phyloP scores from a whole-genome alignment of 2,113 vertebrate genomes.

The Cyanoramphus novaezelandiae region DNA sequence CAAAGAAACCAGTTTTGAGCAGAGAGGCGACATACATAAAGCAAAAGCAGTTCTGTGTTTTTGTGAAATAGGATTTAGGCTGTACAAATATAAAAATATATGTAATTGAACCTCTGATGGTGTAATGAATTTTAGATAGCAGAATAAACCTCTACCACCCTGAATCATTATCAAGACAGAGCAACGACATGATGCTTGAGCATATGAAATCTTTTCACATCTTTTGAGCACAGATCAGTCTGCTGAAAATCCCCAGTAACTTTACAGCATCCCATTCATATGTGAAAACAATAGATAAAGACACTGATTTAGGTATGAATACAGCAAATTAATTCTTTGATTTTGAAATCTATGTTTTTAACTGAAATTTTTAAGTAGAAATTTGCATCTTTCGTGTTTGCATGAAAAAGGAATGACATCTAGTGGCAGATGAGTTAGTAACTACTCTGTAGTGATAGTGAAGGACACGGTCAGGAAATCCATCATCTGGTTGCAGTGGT shows the following conservation, averaged over 20 bases:
- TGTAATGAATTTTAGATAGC: neutral
- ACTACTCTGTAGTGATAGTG: neutral
- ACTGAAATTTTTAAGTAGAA: neutral
- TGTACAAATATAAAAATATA: neutral
- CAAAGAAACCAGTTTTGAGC: neutral
- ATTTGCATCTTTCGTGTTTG: neutral
- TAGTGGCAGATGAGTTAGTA: slow-evolving; percentile 58
- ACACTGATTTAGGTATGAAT: neutral
- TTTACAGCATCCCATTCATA: neutral
- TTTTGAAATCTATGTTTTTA: neutral
- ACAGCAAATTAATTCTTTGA: neutral
- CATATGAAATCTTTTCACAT: neutral
- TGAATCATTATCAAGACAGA: slow-evolving; percentile 4
- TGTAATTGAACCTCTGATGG: neutral
- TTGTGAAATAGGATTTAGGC: neutral
- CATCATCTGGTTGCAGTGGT: neutral
- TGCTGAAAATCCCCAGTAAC: neutral
- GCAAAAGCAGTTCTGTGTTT: neutral
- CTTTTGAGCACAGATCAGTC: neutral
- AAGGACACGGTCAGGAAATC: neutral
- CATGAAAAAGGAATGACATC: slow-evolving; percentile 70
- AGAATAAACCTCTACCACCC: neutral
- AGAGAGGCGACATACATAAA: neutral
- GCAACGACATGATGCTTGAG: neutral
- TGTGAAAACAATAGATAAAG: neutral